Base-by-base conservation (phyloP, 2,113 vertebrate genomes). In the Ictalurus punctatus region DNA sequence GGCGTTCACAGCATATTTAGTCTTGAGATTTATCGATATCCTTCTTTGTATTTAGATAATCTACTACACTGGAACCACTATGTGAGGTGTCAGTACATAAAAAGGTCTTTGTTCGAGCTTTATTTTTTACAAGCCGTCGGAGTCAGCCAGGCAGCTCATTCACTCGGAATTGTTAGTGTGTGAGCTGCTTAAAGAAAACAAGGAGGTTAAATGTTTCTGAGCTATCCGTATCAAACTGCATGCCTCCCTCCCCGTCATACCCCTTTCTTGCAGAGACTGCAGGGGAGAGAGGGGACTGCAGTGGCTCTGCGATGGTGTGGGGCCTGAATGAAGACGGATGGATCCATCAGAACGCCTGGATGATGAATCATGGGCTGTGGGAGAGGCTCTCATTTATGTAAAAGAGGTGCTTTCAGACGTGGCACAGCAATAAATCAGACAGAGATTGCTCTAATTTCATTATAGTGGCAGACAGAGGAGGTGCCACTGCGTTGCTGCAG, bases 391-490 rank as follows among this genome's bases (percentile, higher is more conserved):
- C 90, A 88, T 87, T 94, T 93, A 95, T 96, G 94, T 94, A 95
- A 94, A 94, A 94, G 92, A 94, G 94, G 93, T 69, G 85, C 91
- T 92, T 90, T 92, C 92, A 93, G 91, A 93, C 87, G 82, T 91
- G 92, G 91, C 93, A 92, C 92, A 92, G 92, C 93, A 92, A 96
- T 96, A 95, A 93, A 95, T 95, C 95, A 95, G 92, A 90, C 65
- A 65, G 88, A 30, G 90, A 85, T 88, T 83, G 58, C 79, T 91
- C 91, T 94, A 93, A 95, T 93, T 94, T 92, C 91, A 93, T 94
- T 92, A 92, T 91, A 91, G 84, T 92, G 88, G 91, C 92, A 92
- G 91, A 92, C 87, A 90, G 89, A 84, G 82, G 87, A 91, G 89
- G 69, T 76, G 87, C 37, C 89, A 90, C 89, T 89, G 67, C 27